A percentile compares a stretch with the other conserved stretches of the same genome.
phyloP scores from a whole-genome alignment of 2,797 vertebrate species.

The Falco concolor region DNA sequence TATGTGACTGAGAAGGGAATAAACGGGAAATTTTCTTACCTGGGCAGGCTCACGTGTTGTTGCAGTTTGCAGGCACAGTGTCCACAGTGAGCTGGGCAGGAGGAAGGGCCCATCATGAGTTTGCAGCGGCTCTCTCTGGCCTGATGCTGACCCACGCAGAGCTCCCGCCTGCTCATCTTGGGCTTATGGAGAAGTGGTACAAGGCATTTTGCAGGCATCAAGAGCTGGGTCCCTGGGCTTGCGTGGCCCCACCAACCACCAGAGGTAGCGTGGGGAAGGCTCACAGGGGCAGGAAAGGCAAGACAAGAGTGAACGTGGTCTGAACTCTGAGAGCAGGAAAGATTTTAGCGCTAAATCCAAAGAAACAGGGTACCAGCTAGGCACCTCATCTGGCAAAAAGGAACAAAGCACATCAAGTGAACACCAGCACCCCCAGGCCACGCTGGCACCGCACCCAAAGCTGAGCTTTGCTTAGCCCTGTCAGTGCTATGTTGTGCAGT shows the following conservation, averaged over 20 bases:
- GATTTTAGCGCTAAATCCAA: background rate
- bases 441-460: no score
- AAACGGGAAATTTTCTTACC: background rate
- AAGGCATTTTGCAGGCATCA: background rate
- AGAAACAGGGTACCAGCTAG: background rate
- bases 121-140: background rate
- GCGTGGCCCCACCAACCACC: background rate
- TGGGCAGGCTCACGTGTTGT: background rate
- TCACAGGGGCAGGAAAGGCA: background rate
- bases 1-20: background rate
- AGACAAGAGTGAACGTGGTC: background rate
- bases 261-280: background rate
- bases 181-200: background rate
- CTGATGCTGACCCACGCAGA: accelerated
- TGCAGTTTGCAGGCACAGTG: accelerated
- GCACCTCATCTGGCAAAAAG: background rate
- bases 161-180: accelerated
- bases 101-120: background rate
- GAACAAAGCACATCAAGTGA: accelerated
- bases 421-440: background rate
- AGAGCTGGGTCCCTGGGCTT: background rate
- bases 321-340: background rate
- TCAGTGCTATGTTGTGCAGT: accelerated
- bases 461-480: background rate
- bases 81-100: background rate